Percentiles rank a stretch among this genome's conserved stretches.
These are phyloP conservation scores for Uropetala carovei DNA, from an alignment of 2,888 invertebrate genomes.

Conservation along the genomic window DNA sequence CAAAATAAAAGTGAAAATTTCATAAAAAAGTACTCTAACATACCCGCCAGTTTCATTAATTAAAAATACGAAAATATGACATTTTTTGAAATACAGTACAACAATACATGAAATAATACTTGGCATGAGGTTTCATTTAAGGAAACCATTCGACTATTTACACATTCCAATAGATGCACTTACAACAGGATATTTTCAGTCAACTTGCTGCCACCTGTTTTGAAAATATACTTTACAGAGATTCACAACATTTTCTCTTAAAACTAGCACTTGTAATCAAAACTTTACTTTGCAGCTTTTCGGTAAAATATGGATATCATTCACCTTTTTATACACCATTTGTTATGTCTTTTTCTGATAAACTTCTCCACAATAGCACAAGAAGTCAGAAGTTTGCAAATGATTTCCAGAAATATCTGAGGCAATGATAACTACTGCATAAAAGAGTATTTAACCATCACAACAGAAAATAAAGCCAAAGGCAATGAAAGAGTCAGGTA, in stretches of 20 bases:
- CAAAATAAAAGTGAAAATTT: too few species aligned
- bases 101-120: too few species aligned
- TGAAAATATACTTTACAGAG: not conserved
- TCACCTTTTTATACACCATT: not conserved
- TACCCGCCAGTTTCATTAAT: too few species aligned
- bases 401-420: not conserved
- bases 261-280: not conserved
- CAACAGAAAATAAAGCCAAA: not conserved
- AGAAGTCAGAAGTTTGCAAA: not conserved
- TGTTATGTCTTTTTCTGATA: not conserved
- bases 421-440: not conserved
- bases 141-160: not conserved
- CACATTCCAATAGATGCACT: not conserved
- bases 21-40: too few species aligned
- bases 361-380: not conserved
- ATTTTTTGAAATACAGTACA: too few species aligned
- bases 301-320: not conserved
- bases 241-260: not conserved
- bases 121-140: too few species aligned
- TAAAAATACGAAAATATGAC: too few species aligned
- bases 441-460: not conserved
- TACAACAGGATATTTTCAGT: slow-evolving; percentile 6
- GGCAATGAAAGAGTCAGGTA: not conserved
- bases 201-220: not conserved
- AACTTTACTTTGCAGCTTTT: not conserved